Percentiles rank a stretch among this genome's conserved stretches.
These are phyloP conservation scores for Anoura caudifer DNA, from an alignment of 2,113 vertebrate genomes.

Conservation along the genomic window DNA sequence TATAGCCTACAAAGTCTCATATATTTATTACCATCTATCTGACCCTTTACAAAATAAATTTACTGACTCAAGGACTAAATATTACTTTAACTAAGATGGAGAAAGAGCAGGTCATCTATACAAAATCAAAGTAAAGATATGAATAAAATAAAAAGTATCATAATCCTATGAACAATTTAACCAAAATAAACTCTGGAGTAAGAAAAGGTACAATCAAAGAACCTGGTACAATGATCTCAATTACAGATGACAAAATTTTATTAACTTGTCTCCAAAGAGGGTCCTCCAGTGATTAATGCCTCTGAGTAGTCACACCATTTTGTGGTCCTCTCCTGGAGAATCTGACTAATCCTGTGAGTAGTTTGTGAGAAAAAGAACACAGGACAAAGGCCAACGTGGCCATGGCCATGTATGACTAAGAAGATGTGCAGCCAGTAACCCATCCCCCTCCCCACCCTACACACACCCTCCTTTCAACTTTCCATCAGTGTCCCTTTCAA, in stretches of 20 bases:
- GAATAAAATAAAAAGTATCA: background rate
- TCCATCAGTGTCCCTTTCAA: background rate
- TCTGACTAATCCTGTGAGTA: background rate
- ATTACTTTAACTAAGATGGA: background rate
- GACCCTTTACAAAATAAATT: background rate
- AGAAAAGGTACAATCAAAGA: background rate
- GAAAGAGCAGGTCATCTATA: background rate
- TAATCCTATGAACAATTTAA: background rate
- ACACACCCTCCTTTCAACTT: background rate
- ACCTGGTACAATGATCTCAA: background rate
- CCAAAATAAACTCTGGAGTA: background rate
- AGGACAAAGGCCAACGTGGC: background rate
- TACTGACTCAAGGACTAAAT: background rate
- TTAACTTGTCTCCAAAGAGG: background rate
- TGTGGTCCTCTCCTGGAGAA: accelerated
- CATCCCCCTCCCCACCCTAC: background rate
- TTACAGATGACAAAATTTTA: background rate
- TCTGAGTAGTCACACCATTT: accelerated
- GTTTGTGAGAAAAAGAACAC: background rate
- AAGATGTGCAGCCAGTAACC: background rate
- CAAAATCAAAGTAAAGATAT: background rate
- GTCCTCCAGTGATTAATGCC: no score
- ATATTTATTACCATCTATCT: background rate
- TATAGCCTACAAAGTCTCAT: background rate
- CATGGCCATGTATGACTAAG: background rate